These are phyloP conservation scores for Glyphotaelius pellucidus DNA, from an alignment of 2,888 invertebrate species.

Conservation along the genomic window DNA sequence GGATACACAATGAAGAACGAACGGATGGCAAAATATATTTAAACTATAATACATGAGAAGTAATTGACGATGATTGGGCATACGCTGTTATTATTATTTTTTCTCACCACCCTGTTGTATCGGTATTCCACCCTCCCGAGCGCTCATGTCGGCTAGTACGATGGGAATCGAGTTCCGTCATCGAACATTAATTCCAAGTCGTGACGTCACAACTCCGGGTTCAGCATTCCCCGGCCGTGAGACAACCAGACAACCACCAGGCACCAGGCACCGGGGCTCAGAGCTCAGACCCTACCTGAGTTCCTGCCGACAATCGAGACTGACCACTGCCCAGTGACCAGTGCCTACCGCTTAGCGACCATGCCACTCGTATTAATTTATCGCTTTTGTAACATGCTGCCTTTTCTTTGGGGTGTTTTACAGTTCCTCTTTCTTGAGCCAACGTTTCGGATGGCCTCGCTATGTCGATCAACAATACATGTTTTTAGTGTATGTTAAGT, in stretches of 20 bases:
- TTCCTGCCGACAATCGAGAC: not conserved
- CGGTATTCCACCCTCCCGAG: not conserved
- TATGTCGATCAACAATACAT: no score
- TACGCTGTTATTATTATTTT: not conserved
- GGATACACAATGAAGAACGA: no score
- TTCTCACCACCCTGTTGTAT: not conserved
- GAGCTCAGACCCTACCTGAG: not conserved
- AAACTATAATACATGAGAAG: no score
- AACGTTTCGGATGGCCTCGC: no score
- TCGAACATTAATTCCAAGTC: not conserved
- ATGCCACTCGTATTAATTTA: not conserved
- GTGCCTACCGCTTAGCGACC: no score
- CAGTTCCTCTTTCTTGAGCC: no score
- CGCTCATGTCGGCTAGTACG: not conserved
- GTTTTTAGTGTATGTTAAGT: no score
- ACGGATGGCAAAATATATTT: no score
- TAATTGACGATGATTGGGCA: no score
- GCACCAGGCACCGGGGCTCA: not conserved
- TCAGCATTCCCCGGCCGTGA: slow-evolving; percentile 7
- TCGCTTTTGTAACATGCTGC: not conserved
- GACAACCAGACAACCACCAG: not conserved
- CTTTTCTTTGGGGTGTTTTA: not conserved
- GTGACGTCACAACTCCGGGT: slow-evolving; percentile 21
- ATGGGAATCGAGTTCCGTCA: not conserved
- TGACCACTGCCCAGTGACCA: not conserved